Conservation (phyloP, 1,140 invertebrate species). For the Formica exsecta region DNA sequence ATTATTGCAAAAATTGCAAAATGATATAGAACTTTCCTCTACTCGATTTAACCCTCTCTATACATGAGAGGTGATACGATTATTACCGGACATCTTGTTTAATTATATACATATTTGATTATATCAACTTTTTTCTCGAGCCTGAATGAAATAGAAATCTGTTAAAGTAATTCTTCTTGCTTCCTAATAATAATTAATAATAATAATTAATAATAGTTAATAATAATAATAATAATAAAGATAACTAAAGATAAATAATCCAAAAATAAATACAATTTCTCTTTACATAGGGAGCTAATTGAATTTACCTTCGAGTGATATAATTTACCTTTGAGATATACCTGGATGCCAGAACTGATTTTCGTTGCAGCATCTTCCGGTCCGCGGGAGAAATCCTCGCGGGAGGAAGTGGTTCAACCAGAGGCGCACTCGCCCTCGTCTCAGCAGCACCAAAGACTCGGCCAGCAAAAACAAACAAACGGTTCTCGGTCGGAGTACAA, state of each 20-base stretch:
- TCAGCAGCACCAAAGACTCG: conserved; percentile 60
- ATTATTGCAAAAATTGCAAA: too few relatives aligned
- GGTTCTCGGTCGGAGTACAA: conserved; percentile 72
- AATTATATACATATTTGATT: too few relatives aligned
- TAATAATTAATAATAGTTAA: too few relatives aligned
- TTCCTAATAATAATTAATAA: too few relatives aligned
- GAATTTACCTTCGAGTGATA: background rate
- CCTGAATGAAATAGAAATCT: too few relatives aligned
- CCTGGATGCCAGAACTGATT: conserved; percentile 60
- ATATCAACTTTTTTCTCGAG: too few relatives aligned
- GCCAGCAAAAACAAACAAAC: conserved; percentile 70
- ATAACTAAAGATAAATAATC: too few relatives aligned
- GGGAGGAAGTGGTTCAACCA: conserved; percentile 66
- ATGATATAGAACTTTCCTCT: too few relatives aligned
- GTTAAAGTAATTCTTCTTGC: too few relatives aligned
- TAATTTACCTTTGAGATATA: background rate
- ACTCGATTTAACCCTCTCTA: too few relatives aligned
- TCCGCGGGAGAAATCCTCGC: conserved; percentile 73
- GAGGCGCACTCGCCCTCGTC: conserved; percentile 66
- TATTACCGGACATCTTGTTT: too few relatives aligned
- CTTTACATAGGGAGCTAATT: background rate
- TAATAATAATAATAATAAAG: background rate
- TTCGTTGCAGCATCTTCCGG: conserved; percentile 72
- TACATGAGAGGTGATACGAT: too few relatives aligned
- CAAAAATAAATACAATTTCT: background rate